phyloP scores from a whole-genome alignment of 1,140 invertebrate species.

The Mizuhopecten yessoensis region DNA sequence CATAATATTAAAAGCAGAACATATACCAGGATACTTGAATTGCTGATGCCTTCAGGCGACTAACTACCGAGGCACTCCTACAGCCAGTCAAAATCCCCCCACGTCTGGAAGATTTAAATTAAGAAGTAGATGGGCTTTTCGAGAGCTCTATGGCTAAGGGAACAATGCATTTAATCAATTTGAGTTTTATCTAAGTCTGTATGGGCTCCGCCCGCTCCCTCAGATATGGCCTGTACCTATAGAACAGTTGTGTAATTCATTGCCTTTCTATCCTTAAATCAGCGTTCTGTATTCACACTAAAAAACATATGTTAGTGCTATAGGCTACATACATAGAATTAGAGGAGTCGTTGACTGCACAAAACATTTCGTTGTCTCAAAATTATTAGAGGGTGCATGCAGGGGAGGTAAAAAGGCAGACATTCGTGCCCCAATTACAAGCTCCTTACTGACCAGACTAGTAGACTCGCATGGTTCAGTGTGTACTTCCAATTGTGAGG shows the following conservation, averaged over 20 bases:
- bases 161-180: background rate
- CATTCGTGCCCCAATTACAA: constrained; percentile 3
- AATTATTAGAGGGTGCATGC: constrained; percentile 43
- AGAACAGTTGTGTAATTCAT: background rate
- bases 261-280: constrained; percentile 45
- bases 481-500: background rate
- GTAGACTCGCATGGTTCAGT: background rate
- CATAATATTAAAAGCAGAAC: constrained; percentile 47
- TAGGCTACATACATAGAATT: constrained; percentile 10
- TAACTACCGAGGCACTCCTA: constrained; percentile 6
- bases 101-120: background rate
- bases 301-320: constrained; percentile 42
- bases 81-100: background rate
- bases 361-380: constrained; percentile 45
- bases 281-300: background rate
- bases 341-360: background rate
- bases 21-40: constrained; percentile 47
- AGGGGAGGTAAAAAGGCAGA: constrained; percentile 1
- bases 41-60: constrained; percentile 15
- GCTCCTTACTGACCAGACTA: too few species aligned
- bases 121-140: background rate
- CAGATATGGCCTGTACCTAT: constrained; percentile 29
- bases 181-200: background rate
- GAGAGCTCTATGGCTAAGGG: background rate
- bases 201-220: background rate